These are phyloP conservation scores for Cisticola juncidis DNA, from an alignment of 2,113 vertebrate species.

Conservation along the genomic window DNA sequence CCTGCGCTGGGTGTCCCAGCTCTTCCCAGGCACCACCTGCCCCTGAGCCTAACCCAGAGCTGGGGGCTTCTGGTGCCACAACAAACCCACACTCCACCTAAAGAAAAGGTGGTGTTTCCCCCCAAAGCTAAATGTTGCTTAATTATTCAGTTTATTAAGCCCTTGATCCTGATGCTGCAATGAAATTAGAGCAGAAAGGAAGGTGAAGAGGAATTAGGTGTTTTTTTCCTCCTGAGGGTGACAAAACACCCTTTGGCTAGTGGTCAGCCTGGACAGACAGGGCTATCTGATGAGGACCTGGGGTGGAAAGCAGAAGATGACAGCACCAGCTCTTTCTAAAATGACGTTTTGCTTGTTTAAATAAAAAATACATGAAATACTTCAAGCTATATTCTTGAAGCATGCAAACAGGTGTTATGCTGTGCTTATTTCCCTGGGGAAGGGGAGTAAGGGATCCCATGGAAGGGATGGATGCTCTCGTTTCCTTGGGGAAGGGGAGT, in stretches of 20 bases:
- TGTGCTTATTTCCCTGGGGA: background rate
- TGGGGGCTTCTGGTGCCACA: background rate
- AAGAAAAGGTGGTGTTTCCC: background rate
- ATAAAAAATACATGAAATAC: background rate
- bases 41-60: background rate
- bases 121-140: fast-evolving
- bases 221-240: background rate
- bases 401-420: fast-evolving
- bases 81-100: background rate
- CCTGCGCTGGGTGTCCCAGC: background rate
- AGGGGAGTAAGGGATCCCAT: background rate
- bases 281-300: background rate
- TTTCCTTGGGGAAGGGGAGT: background rate
- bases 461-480: background rate
- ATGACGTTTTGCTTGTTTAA: background rate
- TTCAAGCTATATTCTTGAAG: background rate
- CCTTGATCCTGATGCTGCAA: background rate
- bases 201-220: background rate
- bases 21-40: background rate
- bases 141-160: background rate
- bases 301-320: background rate
- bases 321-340: background rate
- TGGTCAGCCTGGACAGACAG: background rate
- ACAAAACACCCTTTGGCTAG: background rate
- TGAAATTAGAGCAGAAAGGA: background rate